These are phyloP conservation scores for Lutjanus erythropterus DNA, from an alignment of 2,113 vertebrate species.

Conservation along the genomic window DNA sequence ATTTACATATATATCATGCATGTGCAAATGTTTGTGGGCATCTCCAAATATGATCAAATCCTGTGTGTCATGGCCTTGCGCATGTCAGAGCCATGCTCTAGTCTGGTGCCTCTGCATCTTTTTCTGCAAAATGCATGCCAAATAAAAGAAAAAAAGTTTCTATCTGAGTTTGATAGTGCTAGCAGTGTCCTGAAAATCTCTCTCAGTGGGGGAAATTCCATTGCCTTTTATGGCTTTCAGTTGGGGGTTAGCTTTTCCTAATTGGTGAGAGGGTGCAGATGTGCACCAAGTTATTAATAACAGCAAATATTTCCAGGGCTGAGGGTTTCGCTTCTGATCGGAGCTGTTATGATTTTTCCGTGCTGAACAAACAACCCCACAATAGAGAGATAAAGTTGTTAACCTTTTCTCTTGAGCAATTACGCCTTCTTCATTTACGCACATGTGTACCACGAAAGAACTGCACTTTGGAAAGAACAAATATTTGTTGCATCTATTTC, in stretches of 20 bases:
- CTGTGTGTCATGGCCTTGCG: conserved; percentile 7
- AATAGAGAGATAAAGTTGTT: conserved; percentile 1
- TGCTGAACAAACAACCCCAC: conserved; percentile 18
- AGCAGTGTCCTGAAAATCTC: conserved; percentile 46
- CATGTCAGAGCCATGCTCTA: neutral
- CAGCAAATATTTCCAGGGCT: conserved; percentile 63
- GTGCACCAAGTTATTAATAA: conserved; percentile 49
- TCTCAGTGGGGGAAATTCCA: conserved; percentile 59
- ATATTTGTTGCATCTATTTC: conserved; percentile 1
- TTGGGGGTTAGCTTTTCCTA: conserved; percentile 56
- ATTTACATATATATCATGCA: conserved; percentile 27
- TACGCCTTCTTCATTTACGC: neutral
- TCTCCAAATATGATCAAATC: conserved; percentile 24
- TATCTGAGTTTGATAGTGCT: conserved; percentile 2
- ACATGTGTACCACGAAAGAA: too few relatives aligned
- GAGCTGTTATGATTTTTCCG: conserved; percentile 42
- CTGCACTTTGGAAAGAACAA: too few relatives aligned
- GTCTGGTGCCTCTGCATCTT: neutral
- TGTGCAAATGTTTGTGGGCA: conserved; percentile 6
- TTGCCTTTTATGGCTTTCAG: conserved; percentile 37
- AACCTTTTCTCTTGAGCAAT: conserved; percentile 4
- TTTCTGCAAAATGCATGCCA: neutral
- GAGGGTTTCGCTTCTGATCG: conserved; percentile 60
- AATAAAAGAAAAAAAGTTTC: neutral
- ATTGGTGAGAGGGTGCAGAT: conserved; percentile 30